These are phyloP conservation scores for Drosophila busckii DNA, from an alignment of 1,140 invertebrate genomes.

Conservation along the genomic window DNA sequence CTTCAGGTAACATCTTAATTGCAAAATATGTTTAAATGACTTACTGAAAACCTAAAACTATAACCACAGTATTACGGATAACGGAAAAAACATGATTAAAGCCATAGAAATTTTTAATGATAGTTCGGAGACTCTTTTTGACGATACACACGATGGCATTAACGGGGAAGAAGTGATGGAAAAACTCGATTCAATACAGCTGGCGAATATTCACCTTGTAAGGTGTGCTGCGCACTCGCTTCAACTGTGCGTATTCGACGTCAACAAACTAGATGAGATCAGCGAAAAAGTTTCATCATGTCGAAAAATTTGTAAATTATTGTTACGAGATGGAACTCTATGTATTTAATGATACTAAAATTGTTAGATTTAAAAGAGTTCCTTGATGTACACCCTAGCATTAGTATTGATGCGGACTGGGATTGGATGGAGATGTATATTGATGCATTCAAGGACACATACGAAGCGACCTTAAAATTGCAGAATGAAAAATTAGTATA, in stretches of 20 bases:
- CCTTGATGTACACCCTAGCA: background rate
- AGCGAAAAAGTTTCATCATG: conserved; percentile 18
- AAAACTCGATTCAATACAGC: conserved; percentile 12
- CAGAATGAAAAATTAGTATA: conserved; percentile 1
- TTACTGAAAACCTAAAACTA: background rate
- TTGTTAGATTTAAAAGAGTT: too few relatives aligned
- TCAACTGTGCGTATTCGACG: conserved; percentile 20
- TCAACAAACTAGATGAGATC: conserved; percentile 21
- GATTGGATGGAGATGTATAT: conserved; percentile 6
- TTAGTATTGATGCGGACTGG: conserved; percentile 1
- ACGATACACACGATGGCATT: conserved; percentile 8
- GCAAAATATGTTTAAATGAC: background rate
- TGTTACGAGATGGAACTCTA: too few relatives aligned
- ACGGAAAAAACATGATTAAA: conserved; percentile 25
- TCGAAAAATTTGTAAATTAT: conserved; percentile 19
- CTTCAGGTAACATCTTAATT: conserved; percentile 1
- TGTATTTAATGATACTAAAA: too few relatives aligned
- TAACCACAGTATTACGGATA: conserved; percentile 12
- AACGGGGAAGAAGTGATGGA: conserved; percentile 22
- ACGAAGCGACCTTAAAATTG: conserved; percentile 1
- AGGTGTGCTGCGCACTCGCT: conserved; percentile 23
- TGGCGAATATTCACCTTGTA: conserved; percentile 17
- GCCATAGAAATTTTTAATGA: conserved; percentile 20
- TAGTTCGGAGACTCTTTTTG: conserved; percentile 11
- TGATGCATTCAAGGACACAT: background rate